Evolutionary conservation across 2,888 invertebrate species (phyloP).

Genomic region (Drosophila kanekoi): DNA sequence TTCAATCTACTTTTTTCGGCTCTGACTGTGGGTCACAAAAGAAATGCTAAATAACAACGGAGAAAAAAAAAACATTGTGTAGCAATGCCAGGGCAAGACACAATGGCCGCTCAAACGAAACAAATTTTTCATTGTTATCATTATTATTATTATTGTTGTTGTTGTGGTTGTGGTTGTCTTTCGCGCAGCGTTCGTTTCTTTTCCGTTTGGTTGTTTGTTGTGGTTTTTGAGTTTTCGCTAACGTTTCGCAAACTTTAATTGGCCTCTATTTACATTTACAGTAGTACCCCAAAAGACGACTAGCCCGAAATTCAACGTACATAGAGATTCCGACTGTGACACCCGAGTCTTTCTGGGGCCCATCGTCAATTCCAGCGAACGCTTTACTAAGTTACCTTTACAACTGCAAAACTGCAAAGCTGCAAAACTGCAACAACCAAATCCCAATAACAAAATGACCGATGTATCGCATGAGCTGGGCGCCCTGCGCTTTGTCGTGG

Average conservation of each 20-base stretch:
- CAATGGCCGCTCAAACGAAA: constrained; percentile 66
- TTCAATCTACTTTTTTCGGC: constrained; percentile 10
- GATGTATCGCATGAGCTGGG: constrained; percentile 85
- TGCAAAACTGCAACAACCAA: constrained; percentile 49
- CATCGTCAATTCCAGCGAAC: constrained; percentile 29
- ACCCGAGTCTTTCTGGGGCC: constrained; percentile 28
- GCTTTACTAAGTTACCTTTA: constrained; percentile 31
- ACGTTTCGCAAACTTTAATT: constrained; percentile 58
- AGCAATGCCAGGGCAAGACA: no score
- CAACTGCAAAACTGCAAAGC: constrained; percentile 54
- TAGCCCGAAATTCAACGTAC: constrained; percentile 26
- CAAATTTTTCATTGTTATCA: constrained; percentile 74
- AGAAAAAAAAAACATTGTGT: no score
- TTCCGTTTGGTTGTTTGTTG: constrained; percentile 54
- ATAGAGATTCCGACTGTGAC: constrained; percentile 28
- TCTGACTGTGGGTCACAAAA: constrained; percentile 56
- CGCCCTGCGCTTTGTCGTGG: constrained; percentile 84
- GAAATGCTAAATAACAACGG: constrained; percentile 37
- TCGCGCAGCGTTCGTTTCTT: constrained; percentile 53
- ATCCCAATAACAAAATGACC: constrained; percentile 75
- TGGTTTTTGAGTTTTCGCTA: constrained; percentile 10
- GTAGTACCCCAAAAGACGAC: constrained; percentile 17
- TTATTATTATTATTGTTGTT: constrained; percentile 37
- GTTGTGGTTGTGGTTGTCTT: neutral
- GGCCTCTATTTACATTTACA: constrained; percentile 51